A percentile compares a stretch with the other conserved stretches of the same genome.
These are phyloP conservation scores for Passer domesticus DNA, from an alignment of 2,113 vertebrate genomes.

Conservation along the genomic window DNA sequence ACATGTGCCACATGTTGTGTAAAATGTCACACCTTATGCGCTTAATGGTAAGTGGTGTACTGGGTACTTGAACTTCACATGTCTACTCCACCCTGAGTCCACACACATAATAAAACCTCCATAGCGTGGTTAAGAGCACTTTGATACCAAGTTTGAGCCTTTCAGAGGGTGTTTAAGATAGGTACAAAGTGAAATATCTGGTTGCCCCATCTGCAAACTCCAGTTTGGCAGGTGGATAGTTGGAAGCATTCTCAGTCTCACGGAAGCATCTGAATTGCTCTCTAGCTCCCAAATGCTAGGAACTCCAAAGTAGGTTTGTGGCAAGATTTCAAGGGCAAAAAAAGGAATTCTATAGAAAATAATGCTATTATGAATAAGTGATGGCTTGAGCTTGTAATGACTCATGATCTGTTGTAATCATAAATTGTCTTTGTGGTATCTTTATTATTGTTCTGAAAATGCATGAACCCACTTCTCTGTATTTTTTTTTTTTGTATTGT, in stretches of 20 bases:
- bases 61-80: neutral
- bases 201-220: neutral
- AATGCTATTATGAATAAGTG: neutral
- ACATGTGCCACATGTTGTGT: fast-evolving
- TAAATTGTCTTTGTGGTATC: neutral
- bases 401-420: neutral
- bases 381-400: neutral
- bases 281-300: neutral
- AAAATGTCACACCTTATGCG: neutral
- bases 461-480: neutral
- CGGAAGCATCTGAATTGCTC: neutral
- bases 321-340: neutral
- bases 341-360: neutral
- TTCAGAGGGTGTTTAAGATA: neutral
- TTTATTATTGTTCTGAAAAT: neutral
- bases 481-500: neutral
- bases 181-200: neutral
- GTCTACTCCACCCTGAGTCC: neutral
- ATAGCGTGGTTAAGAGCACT: fast-evolving
- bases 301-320: neutral
- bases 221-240: neutral
- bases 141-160: neutral
- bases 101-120: neutral
- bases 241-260: neutral
- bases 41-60: neutral